Evolutionary conservation across 1,140 invertebrate species (phyloP), one percentile per base, ranked within the genome.

Genomic region (Pantala flavescens): DNA sequence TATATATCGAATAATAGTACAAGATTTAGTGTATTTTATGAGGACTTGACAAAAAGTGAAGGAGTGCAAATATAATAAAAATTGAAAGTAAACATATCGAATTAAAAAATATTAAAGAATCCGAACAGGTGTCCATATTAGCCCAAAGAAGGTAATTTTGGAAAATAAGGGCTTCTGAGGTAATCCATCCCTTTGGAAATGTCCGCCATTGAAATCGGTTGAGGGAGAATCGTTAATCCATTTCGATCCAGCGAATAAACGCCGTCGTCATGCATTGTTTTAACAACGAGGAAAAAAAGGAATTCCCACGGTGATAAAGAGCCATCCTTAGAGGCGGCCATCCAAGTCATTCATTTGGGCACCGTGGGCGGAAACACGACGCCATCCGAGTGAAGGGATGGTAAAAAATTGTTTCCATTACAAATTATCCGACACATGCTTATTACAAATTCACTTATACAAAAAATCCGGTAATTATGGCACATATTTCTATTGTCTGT

Each of bases 401-500:
- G 49, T 16, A 63, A 21, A 63, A 63, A 63, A 63, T 19, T 19
- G 49, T 63, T 63, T 63, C 49, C 49, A 63, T 63, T 63, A 63
- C 49, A 63, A 63, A 63, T 63, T 63, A 63, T 63, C 49, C 49
- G 49, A 63, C 49, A 63, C 49, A 63, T 63, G 16, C 49, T 63
- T 63, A 63, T 19, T 63, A 63, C 49, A 63, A 63, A 63, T 63
- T 63, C 49, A 63, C 49, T 63, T 63, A 63, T 21, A 12, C 49
- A 21, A 63, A 63, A 63, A 63, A 63, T 63, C 49, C 49, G 49
- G 49, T 63, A 63, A 63, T 63, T 63, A 63, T 63, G 49, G 49
- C 49, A 63, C 49, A 63, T 63, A 63, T 63, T 63, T 63, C 49
- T 63, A 63, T 63, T 63, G 49, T 63, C 49, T 14, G 49, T 12